A percentile compares a stretch with the other conserved stretches of the same genome.
Evolutionary conservation across 2,888 invertebrate species (phyloP).

Genomic region (Camptogramma bilineatum): DNA sequence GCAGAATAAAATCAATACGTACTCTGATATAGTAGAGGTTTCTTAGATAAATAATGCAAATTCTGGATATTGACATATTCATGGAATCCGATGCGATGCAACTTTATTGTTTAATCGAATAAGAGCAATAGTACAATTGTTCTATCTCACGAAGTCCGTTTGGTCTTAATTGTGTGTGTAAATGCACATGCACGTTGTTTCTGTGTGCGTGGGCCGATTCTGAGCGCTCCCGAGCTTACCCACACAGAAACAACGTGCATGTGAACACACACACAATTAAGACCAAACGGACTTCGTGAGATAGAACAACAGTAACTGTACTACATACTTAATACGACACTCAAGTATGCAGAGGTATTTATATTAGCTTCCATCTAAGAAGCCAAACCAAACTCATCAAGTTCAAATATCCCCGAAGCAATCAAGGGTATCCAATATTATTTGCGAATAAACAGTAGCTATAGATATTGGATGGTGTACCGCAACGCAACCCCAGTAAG

Average conservation of each 20-base stretch:
- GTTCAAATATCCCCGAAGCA: conserved; percentile 9
- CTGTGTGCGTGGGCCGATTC: too few relatives aligned
- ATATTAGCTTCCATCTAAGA: not conserved
- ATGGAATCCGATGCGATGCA: not conserved
- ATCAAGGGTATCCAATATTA: conserved; percentile 9
- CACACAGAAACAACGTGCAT: too few relatives aligned
- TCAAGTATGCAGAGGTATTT: not conserved
- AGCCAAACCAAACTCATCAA: not conserved
- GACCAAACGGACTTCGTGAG: too few relatives aligned
- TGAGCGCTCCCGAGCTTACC: too few relatives aligned
- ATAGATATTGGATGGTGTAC: conserved; percentile 1
- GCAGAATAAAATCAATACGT: conserved; percentile 10
- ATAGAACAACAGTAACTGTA: too few relatives aligned
- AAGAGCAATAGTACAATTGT: not conserved
- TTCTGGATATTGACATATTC: not conserved
- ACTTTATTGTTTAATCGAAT: not conserved
- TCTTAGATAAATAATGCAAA: not conserved
- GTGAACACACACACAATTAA: too few relatives aligned
- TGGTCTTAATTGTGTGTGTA: too few relatives aligned
- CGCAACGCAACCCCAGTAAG: conserved; percentile 5
- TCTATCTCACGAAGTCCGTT: too few relatives aligned
- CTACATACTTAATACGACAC: not conserved
- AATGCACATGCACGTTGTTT: too few relatives aligned
- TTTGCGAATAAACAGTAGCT: not conserved
- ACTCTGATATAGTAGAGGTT: conserved; percentile 8